These are phyloP conservation scores for Syngnathus scovelli DNA, from an alignment of 2,113 vertebrate species.

Conservation along the genomic window DNA sequence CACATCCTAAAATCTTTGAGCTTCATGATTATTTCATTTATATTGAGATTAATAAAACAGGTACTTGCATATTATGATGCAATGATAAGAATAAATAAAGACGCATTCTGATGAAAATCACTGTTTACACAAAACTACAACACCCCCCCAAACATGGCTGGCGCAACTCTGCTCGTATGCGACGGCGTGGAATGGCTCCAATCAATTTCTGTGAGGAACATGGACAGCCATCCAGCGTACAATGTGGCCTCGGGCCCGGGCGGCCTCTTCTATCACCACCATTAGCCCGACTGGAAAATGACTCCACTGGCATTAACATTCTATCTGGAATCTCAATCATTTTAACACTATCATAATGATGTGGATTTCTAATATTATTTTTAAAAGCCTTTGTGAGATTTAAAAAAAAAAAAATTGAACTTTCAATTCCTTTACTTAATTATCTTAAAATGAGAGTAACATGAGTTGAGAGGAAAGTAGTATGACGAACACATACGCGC, in stretches of 20 bases:
- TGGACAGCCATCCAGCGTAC: slow-evolving; percentile 46
- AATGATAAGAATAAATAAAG: background rate
- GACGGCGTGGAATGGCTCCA: slow-evolving; percentile 9
- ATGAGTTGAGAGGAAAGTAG: slow-evolving; percentile 46
- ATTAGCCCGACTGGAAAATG: slow-evolving; percentile 67
- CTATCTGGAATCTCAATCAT: slow-evolving; percentile 60
- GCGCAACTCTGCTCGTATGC: background rate
- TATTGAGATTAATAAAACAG: background rate
- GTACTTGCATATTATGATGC: background rate
- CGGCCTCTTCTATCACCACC: slow-evolving; percentile 57
- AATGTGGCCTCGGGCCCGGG: slow-evolving; percentile 56
- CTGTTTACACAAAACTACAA: background rate
- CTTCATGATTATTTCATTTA: background rate
- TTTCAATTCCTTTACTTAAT: slow-evolving; percentile 62
- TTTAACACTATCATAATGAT: slow-evolving; percentile 66
- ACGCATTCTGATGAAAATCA: background rate
- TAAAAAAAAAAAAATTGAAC: slow-evolving; percentile 43
- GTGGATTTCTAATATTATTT: slow-evolving; percentile 64
- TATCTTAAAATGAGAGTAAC: slow-evolving; percentile 51
- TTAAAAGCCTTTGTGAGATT: slow-evolving; percentile 51
- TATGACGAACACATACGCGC: slow-evolving; percentile 21
- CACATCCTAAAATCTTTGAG: background rate
- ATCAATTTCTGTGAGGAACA: slow-evolving; percentile 32
- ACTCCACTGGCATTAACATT: slow-evolving; percentile 63
- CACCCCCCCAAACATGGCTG: background rate